A percentile compares a stretch with the other conserved stretches of the same genome.
Evolutionary conservation across 2,797 vertebrate genomes (phyloP).

Genomic region (Darevskia nairensis): DNA sequence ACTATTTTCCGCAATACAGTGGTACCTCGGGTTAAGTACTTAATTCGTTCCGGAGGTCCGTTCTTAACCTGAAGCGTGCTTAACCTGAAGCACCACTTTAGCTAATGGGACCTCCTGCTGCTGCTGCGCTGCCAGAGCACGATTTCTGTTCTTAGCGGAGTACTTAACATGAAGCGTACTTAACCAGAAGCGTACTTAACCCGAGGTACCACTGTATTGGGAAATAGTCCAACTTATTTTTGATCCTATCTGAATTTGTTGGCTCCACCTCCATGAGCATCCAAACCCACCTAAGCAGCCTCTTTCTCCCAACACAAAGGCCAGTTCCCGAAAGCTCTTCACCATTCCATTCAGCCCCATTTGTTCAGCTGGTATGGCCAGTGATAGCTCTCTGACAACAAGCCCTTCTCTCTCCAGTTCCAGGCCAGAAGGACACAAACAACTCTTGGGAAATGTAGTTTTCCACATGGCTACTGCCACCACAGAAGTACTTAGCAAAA

Average conservation of each 20-base stretch:
- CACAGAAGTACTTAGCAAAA: background rate
- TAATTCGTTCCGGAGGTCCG: no score
- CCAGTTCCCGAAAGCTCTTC: background rate
- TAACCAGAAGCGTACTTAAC: no score
- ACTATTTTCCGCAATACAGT: background rate
- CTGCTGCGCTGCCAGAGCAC: no score
- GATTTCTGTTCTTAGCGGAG: no score
- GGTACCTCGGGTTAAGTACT: no score
- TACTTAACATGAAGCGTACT: no score
- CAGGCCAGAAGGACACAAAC: background rate
- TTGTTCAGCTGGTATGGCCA: background rate
- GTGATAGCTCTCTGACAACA: background rate
- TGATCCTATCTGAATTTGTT: background rate
- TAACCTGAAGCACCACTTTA: no score
- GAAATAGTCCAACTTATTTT: background rate
- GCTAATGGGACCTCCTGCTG: no score
- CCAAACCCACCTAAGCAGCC: no score
- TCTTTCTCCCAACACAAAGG: background rate
- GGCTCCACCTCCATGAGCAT: background rate
- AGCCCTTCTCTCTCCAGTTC: background rate
- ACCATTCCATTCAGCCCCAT: background rate
- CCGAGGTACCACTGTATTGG: background rate
- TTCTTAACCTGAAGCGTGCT: no score
- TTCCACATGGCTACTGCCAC: background rate
- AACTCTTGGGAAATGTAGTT: background rate